Conservation (phyloP, 2,113 vertebrate species). For the Daphoenositta chrysoptera region DNA sequence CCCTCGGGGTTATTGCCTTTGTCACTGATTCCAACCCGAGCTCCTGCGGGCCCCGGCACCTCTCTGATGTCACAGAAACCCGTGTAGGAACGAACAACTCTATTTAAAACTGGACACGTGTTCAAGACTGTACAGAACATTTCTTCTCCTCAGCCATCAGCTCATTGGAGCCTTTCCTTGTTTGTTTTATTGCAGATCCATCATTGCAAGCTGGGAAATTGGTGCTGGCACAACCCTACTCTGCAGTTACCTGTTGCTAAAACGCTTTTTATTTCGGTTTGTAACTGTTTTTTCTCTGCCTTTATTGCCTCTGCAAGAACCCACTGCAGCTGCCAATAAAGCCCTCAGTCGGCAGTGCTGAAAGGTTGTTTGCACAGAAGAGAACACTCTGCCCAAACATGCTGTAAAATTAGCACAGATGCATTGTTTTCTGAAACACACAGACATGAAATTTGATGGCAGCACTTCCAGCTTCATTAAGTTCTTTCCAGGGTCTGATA, state of each 20-base stretch:
- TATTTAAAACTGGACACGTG: neutral
- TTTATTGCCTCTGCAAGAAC: neutral
- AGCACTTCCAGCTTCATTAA: neutral
- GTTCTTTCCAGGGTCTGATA: neutral
- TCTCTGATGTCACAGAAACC: neutral
- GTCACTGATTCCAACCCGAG: too few species aligned
- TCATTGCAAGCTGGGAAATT: neutral
- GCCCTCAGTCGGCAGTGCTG: fast-evolving
- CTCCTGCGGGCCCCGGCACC: neutral
- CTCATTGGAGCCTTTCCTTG: neutral
- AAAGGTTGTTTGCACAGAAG: neutral
- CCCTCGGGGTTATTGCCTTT: too few species aligned
- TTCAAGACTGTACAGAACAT: neutral
- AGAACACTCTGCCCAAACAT: neutral
- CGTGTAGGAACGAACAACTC: neutral
- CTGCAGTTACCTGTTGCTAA: neutral
- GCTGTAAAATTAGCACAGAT: neutral
- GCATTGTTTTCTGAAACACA: neutral
- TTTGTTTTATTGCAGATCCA: neutral
- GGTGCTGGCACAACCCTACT: neutral
- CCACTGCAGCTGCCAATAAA: neutral
- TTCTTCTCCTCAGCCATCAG: neutral
- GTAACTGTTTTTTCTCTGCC: neutral
- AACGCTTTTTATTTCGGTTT: neutral
- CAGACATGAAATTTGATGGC: neutral